Evolutionary conservation across 2,113 vertebrate genomes (phyloP), one percentile per base, ranked within the genome.

Genomic region (Syngnathus scovelli): DNA sequence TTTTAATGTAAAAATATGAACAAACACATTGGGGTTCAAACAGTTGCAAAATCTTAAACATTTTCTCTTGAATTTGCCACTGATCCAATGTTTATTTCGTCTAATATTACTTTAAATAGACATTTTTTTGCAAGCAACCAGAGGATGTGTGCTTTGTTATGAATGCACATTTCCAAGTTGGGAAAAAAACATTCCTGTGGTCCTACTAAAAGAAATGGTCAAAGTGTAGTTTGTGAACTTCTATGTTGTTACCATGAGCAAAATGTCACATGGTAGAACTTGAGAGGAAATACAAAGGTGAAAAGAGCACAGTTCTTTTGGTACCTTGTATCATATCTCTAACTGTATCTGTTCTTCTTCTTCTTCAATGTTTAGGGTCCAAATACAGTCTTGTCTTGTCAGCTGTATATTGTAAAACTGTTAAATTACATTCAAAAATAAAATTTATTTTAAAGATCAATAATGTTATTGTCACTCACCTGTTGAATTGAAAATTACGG

Each of bases 361-460:
- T 82, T 86, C 80, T 86, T 85, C 83, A 89, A 88, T 78, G 78
- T 82, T 85, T 92, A 91, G 89, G 89, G 90, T 88, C 90, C 90
- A 90, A 92, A 86, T 89, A 74, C 82, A 89, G 89, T 91, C 82
- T 90, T 92, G 88, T 91, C 87, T 70, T 86, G 86, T 91, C 91
- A 78, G 80, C 83, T 89, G 88, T 91, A 83, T 91, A 90, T 91
- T 84, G 89, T 92, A 90, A 91, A 62, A 89, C 86, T 91, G 88
- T 92, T 90, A 80, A 84, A 90, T 90, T 91, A 90, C 87, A 87
- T 90, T 90, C 88, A 81, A 86, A 89, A 92, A 91, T 92, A 93
- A 92, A 92, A 88, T 91, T 84, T 92, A 91, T 93, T 92, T 92
- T 93, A 92, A 92, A 92, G 87, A 90, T 86, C 86, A 86, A 19